Evolutionary conservation across 2,888 invertebrate species (phyloP), one percentile per base, ranked within the genome.

Genomic region (Isotomurus palustris): DNA sequence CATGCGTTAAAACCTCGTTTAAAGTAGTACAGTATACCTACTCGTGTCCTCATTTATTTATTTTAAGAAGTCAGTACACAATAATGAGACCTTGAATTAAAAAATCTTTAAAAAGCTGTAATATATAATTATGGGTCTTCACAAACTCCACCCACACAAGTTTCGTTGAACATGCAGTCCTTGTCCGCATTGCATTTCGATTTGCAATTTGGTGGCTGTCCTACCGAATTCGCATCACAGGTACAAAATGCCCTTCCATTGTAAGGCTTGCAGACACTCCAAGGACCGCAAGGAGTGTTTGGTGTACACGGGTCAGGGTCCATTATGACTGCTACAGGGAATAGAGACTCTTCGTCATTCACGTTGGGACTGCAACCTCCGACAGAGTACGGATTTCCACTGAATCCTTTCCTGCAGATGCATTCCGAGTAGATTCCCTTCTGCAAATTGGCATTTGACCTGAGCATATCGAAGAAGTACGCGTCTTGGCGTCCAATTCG

Each of bases 161-260:
- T 19, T 25, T 62, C 52, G 22, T 58, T 49, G 49, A 62, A 62
- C 6, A 62, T 27, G 32, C 62, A 62, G 29, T 62, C 56, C 21
- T 57, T 44, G 19, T 58, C 53, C 25, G 47, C 36, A 19, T 41
- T 27, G 49, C 62, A 62, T 6, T 53, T 32, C 14, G 50, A 55
- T 28, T 12, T 47, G 49, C 64, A 64, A 32, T 56, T 48, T 3
- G 64, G 64, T 12, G 60, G 60, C 14, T 56, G 51, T 2, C 64
- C 64, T 1, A 41, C 35, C 27, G 64, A 45, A n/a, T 56, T 53
- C 24, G 40, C 48, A 48, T 64, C 64, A 38, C 64, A 64, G 22
- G 44, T 43, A 51, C 64, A 64, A 50, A 58, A 64, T 10, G 64
- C 60, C 24, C 52, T 53, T 21, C 64, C 64, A 41, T 52, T 47